These are phyloP conservation scores for Thyatira batis DNA, from an alignment of 2,888 invertebrate genomes.

Conservation along the genomic window DNA sequence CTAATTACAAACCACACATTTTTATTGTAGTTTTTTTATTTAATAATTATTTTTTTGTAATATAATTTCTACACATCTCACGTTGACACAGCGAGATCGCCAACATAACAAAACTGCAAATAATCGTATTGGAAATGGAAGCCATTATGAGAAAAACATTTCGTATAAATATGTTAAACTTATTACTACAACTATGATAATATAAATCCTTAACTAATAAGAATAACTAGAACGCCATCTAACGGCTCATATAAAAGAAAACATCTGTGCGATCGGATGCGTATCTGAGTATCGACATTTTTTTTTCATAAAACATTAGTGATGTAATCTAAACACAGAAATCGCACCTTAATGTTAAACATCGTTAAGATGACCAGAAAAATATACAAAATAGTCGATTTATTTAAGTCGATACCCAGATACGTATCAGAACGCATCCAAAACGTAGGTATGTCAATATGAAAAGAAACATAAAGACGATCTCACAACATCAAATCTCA, in stretches of 20 bases:
- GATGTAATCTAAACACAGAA: no score
- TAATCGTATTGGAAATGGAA: conserved; percentile 37
- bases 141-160: conserved; percentile 35
- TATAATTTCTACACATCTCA: conserved; percentile 30
- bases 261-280: background rate
- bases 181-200: conserved; percentile 21
- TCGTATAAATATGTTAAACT: conserved; percentile 33
- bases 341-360: no score
- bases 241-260: background rate
- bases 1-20: conserved; percentile 57
- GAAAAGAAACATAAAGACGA: conserved; percentile 20
- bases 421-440: conserved; percentile 1
- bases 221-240: background rate
- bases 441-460: conserved; percentile 6
- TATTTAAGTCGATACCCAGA: background rate
- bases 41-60: conserved; percentile 29
- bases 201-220: conserved; percentile 11
- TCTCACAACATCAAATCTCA: conserved; percentile 32
- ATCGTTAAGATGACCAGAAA: no score
- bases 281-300: background rate
- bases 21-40: conserved; percentile 63
- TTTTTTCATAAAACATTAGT: no score
- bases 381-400: background rate
- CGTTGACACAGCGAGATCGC: conserved; percentile 54
- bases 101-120: conserved; percentile 34